Evolutionary conservation across 2,797 vertebrate genomes (phyloP), one percentile per base, ranked within the genome.

Genomic region (Galaxias olidus): DNA sequence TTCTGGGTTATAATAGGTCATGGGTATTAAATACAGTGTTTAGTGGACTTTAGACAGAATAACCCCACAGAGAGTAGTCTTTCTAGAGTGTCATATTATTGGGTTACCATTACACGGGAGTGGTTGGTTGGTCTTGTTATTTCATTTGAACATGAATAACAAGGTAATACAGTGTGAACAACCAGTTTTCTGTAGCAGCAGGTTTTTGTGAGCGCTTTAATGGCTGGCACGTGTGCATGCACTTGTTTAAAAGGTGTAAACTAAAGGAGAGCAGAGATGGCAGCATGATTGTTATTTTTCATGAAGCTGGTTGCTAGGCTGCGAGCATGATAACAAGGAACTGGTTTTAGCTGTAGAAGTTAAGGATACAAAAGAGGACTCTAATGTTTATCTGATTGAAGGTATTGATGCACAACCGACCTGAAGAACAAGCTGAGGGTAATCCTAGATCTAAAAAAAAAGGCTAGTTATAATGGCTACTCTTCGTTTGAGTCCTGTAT

Each of bases 241-340:
- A 30, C 30, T 30, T 30, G 30, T 30, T 30, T 2, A 30, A 40
- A 55, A 41, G 13, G 30, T 13, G 40, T 55, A 13, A 40, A 52
- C 12, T 11, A 58, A 15, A n/a, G n/a, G 19, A 58, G 47, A 15
- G 41, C 42, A 46, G 9, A 47, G 2, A 46, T 17, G 49, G 17
- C 48, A 17, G 6, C 30, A 30, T 3, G 30, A 30, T 30, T 3
- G 30, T 6, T 30, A 30, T 30, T 30, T 30, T 30, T 63, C 14
- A 15, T 53, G 2, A 11, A 17, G 4, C 1, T 20, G 51, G 68
- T 70, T 70, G 56, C 62, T 59, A 51, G 44, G 44, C 20, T 57
- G 45, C 51, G n/a, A 57, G 1, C 5, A 10, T 57, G 30, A 54
- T n/a, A 55, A 61, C 58, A 71, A 61, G 43, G 53, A 66, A 66